Conservation (phyloP, 1,140 invertebrate species). For the Stegodyphus mimosarum region DNA sequence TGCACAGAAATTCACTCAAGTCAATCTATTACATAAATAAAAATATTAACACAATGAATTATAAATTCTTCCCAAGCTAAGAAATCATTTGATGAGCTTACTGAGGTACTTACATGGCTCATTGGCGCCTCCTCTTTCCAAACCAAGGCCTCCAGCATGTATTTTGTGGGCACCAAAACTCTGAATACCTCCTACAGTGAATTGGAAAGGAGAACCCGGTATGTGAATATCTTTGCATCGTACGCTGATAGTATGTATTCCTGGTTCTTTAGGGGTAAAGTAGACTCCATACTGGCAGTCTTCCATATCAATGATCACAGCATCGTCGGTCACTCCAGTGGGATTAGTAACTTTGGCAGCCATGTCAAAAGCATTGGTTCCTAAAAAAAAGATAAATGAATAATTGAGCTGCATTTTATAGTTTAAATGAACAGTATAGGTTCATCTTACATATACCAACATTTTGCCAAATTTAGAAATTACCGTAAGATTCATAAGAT, state of each 20-base stretch:
- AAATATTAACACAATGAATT: no score
- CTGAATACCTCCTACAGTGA: constrained; percentile 78
- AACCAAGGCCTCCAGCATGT: constrained; percentile 89
- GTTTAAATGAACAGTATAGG: no score
- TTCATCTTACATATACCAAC: no score
- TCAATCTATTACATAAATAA: not conserved
- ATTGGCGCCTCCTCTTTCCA: constrained; percentile 85
- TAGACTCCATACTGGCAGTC: constrained; percentile 96
- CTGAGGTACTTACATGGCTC: constrained; percentile 73
- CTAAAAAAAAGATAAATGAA: constrained; percentile 11
- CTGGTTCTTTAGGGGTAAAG: constrained; percentile 95
- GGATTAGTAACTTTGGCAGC: constrained; percentile 92
- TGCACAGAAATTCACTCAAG: not conserved
- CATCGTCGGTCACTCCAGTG: constrained; percentile 88
- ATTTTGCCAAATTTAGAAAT: no score
- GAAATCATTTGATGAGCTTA: no score
- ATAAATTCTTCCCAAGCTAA: no score
- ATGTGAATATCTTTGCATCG: constrained; percentile 97
- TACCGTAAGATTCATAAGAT: no score
- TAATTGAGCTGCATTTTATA: no score
- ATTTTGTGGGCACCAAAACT: constrained; percentile 77
- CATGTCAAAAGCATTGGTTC: constrained; percentile 81
- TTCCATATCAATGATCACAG: constrained; percentile 89
- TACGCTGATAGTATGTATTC: constrained; percentile 95
- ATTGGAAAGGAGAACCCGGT: constrained; percentile 76